Percentiles rank a stretch among this genome's conserved stretches.
Conservation (phyloP, 2,113 vertebrate species). For the Scalopus aquaticus region DNA sequence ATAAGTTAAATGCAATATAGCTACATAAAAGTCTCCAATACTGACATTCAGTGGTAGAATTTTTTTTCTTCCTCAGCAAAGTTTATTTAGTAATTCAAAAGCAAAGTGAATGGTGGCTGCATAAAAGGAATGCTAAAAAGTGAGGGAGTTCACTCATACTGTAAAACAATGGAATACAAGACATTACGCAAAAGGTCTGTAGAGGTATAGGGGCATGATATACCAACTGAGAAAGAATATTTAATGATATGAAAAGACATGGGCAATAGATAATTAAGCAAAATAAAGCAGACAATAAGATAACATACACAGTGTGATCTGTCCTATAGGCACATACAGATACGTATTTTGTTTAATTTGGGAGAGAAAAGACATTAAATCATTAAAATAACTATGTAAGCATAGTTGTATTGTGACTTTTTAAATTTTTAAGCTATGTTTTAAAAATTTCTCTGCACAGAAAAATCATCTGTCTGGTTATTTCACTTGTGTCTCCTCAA, state of each 20-base stretch:
- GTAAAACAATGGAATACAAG: conserved; percentile 26
- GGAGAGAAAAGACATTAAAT: neutral
- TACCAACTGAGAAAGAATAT: conserved; percentile 21
- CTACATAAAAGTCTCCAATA: neutral
- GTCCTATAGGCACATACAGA: neutral
- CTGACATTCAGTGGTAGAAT: too few species aligned
- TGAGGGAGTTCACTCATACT: neutral
- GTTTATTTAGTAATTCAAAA: conserved; percentile 32
- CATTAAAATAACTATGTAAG: conserved; percentile 7
- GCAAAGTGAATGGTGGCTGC: neutral
- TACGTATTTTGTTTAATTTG: conserved; percentile 10
- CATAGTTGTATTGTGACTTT: neutral
- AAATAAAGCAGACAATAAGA: conserved; percentile 37
- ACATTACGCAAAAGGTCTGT: conserved; percentile 1
- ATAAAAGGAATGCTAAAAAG: neutral
- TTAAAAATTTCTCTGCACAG: neutral
- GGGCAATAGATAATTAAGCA: conserved; percentile 16
- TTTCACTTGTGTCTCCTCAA: conserved; percentile 28
- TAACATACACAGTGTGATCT: neutral
- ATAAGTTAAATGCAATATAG: conserved; percentile 22
- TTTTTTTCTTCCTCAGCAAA: neutral
- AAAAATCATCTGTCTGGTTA: neutral
- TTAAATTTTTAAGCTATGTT: conserved; percentile 3
- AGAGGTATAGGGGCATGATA: conserved; percentile 28
- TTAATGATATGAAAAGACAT: conserved; percentile 1